These are phyloP conservation scores for Sphaeramia orbicularis DNA, from an alignment of 2,797 vertebrate species.

Conservation along the genomic window DNA sequence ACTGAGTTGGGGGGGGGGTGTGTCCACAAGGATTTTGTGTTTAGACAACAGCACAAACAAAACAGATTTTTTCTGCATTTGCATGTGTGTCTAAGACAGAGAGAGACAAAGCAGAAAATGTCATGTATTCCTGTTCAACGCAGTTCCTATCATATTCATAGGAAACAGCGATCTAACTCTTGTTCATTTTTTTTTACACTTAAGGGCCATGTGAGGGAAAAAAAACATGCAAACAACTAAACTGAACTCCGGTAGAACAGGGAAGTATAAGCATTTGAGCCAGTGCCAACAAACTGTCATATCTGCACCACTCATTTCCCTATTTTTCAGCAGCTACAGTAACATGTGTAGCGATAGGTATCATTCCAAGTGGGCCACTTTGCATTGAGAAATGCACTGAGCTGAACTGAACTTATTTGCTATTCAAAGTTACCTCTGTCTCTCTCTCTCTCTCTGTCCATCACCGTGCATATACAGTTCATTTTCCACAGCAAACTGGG, in stretches of 20 bases:
- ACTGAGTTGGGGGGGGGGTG: conserved; percentile 1
- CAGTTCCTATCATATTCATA: conserved; percentile 6
- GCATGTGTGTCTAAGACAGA: background rate
- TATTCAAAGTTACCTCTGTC: conserved; percentile 79
- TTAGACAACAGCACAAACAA: conserved; percentile 66
- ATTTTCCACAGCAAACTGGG: conserved; percentile 51
- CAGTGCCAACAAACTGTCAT: conserved; percentile 75
- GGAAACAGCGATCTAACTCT: conserved; percentile 23
- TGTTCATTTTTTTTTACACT: conserved; percentile 15
- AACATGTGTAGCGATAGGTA: conserved; percentile 68
- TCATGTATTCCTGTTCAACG: background rate
- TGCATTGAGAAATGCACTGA: conserved; percentile 77
- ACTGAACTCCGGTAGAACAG: conserved; percentile 65
- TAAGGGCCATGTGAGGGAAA: conserved; percentile 14
- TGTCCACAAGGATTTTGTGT: conserved; percentile 42
- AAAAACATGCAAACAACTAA: conserved; percentile 64
- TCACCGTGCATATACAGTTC: conserved; percentile 3
- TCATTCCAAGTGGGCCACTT: conserved; percentile 72
- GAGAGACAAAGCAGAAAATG: background rate
- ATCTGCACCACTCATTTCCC: conserved; percentile 75
- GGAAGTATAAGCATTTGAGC: conserved; percentile 66
- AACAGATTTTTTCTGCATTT: conserved; percentile 19
- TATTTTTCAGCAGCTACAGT: conserved; percentile 65
- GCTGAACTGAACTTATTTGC: conserved; percentile 77
- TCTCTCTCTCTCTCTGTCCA: conserved; percentile 20